A percentile compares a stretch with the other conserved stretches of the same genome.
These are phyloP conservation scores for Paramisgurnus dabryanus DNA, from an alignment of 2,113 vertebrate species.

Conservation along the genomic window DNA sequence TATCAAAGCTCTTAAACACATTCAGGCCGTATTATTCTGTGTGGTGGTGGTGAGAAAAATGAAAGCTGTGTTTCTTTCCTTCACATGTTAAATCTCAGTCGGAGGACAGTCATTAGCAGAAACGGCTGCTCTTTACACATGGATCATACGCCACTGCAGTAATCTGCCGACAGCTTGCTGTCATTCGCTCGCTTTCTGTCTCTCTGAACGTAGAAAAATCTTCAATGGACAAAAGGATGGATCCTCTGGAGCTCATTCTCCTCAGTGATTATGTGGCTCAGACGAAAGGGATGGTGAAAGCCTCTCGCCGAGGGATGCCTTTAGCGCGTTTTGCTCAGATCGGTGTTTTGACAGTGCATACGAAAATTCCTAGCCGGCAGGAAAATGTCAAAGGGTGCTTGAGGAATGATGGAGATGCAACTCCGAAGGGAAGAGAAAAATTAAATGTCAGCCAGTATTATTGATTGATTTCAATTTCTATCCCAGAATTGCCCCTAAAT, in stretches of 20 bases:
- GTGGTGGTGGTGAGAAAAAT: neutral
- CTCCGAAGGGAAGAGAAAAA: conserved; percentile 27
- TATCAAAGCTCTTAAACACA: conserved; percentile 56
- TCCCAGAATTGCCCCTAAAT: neutral
- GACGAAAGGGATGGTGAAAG: neutral
- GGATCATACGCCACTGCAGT: conserved; percentile 35
- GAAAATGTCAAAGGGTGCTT: conserved; percentile 1
- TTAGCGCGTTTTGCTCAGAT: conserved; percentile 60
- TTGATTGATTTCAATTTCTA: conserved; percentile 2
- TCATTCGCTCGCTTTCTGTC: neutral
- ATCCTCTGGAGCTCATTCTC: neutral
- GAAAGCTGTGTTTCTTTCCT: conserved; percentile 24
- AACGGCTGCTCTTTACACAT: conserved; percentile 31
- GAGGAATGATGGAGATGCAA: neutral
- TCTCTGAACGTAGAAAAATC: neutral
- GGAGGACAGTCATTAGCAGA: conserved; percentile 43
- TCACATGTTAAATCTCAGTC: conserved; percentile 28
- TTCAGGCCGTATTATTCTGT: conserved; percentile 21
- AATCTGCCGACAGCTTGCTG: conserved; percentile 32
- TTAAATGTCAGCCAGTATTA: conserved; percentile 23
- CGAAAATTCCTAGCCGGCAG: conserved; percentile 18
- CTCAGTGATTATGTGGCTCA: conserved; percentile 22
- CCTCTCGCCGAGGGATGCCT: neutral
- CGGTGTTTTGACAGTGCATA: conserved; percentile 51
- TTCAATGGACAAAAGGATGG: conserved; percentile 18